Conservation (phyloP, 2,888 invertebrate species). For the Ariolimax columbianus region DNA sequence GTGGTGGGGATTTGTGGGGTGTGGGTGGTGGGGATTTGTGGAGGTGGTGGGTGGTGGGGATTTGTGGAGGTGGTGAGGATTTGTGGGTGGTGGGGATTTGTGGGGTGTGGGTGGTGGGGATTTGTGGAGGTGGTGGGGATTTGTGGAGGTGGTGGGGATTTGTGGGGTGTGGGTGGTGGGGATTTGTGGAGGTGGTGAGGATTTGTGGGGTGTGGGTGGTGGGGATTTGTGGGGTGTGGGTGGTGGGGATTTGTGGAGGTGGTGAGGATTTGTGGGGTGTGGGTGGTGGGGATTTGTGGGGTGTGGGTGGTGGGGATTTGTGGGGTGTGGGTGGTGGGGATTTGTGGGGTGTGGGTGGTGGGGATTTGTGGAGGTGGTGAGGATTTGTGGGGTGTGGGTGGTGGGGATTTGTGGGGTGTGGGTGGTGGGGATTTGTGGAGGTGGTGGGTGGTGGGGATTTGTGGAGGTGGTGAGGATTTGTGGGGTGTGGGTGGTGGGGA, state of each 20-base stretch:
- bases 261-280: too few relatives aligned
- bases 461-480: neutral
- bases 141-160: neutral
- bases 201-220: too few relatives aligned
- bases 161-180: too few relatives aligned
- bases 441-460: neutral
- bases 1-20: too few relatives aligned
- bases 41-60: too few relatives aligned
- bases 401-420: neutral
- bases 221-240: too few relatives aligned
- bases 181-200: too few relatives aligned
- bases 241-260: too few relatives aligned
- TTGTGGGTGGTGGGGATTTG: neutral
- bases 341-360: neutral
- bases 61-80: neutral
- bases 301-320: neutral
- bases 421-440: neutral
- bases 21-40: too few relatives aligned
- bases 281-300: too few relatives aligned
- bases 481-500: neutral
- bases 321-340: neutral
- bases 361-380: too few relatives aligned
- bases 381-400: neutral
- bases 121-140: neutral
- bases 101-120: neutral